These are phyloP conservation scores for Sarcophaga variegata DNA, from an alignment of 2,888 invertebrate species.

Conservation along the genomic window DNA sequence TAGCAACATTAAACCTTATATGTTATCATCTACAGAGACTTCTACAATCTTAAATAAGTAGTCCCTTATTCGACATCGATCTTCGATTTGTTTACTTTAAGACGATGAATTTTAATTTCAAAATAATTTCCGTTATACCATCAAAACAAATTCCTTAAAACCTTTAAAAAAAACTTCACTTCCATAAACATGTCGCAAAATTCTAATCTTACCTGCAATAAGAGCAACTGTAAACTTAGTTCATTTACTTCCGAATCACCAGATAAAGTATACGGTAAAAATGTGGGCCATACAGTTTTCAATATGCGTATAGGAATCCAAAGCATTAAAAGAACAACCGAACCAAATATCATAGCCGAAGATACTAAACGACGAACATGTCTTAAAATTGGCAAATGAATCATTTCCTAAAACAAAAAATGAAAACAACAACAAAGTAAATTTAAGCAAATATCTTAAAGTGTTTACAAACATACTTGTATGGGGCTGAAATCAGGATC, in stretches of 20 bases:
- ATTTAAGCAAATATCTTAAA: not conserved
- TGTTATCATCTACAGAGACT: no score
- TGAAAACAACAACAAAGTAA: not conserved
- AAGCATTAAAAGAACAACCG: slow-evolving; percentile 96
- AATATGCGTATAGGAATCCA: slow-evolving; percentile 97
- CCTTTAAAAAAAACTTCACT: no score
- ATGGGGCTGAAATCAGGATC: slow-evolving; percentile 99
- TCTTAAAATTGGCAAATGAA: slow-evolving; percentile 95
- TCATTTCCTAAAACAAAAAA: slow-evolving; percentile 90
- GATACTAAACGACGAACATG: slow-evolving; percentile 95
- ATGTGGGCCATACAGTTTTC: slow-evolving; percentile 90
- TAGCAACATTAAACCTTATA: no score
- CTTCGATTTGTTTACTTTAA: no score
- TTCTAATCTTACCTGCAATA: slow-evolving; percentile 87
- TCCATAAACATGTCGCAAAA: no score
- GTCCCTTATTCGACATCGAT: no score
- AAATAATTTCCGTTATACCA: no score
- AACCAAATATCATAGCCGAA: slow-evolving; percentile 97
- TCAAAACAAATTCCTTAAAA: no score
- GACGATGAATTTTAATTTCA: no score
- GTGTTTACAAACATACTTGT: slow-evolving; percentile 84
- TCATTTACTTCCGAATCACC: slow-evolving; percentile 95
- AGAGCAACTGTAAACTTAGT: slow-evolving; percentile 93
- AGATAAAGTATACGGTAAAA: slow-evolving; percentile 96
- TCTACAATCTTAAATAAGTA: no score